These are phyloP conservation scores for Apamea sordens DNA, from an alignment of 2,888 invertebrate species.

Conservation along the genomic window DNA sequence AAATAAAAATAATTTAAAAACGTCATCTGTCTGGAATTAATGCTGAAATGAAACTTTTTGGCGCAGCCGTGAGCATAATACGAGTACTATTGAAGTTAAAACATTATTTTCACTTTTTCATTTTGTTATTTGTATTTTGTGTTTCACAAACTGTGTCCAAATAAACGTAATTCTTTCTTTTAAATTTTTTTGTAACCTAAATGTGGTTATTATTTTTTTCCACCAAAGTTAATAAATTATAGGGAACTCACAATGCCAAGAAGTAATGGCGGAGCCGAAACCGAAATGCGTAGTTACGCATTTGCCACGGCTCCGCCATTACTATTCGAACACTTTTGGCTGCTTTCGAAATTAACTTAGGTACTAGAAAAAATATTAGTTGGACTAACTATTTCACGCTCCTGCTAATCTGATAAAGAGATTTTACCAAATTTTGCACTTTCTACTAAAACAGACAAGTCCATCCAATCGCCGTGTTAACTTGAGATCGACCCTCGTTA, in stretches of 20 bases:
- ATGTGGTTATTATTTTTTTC: background rate
- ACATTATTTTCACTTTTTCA: background rate
- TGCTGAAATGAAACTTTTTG: background rate
- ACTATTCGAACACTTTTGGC: background rate
- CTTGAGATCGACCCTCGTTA: slow-evolving; percentile 70
- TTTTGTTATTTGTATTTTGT: background rate
- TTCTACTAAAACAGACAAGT: slow-evolving; percentile 47
- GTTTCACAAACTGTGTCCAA: background rate
- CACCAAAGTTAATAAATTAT: too few relatives aligned
- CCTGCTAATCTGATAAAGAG: background rate
- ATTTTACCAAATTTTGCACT: slow-evolving; percentile 34
- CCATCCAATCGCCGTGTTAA: slow-evolving; percentile 62
- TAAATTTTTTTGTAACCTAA: background rate
- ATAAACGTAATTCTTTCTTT: background rate
- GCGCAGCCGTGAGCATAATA: background rate
- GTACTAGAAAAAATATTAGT: background rate
- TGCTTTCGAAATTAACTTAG: background rate
- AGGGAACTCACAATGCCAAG: background rate
- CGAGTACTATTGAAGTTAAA: background rate
- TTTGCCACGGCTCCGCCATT: too few relatives aligned
- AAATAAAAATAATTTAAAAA: background rate
- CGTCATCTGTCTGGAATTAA: too few relatives aligned
- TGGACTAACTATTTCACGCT: background rate
- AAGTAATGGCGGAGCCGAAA: background rate
- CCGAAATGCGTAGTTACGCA: too few relatives aligned